Percentiles rank a stretch among this genome's conserved stretches.
Evolutionary conservation across 2,113 vertebrate species (phyloP).

Genomic region (Podocnemis expansa): DNA sequence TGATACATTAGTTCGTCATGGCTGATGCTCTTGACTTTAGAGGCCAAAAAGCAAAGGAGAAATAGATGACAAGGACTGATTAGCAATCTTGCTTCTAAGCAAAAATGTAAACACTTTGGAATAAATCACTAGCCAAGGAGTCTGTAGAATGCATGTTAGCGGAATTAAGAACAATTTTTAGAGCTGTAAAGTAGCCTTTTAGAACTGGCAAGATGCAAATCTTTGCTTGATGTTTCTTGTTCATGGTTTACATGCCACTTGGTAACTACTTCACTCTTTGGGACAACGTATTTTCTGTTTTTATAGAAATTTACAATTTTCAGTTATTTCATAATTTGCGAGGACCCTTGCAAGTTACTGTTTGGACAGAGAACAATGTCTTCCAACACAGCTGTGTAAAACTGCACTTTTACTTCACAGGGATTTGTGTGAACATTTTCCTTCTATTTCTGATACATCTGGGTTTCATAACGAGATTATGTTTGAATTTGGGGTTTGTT

Average conservation of each 20-base stretch:
- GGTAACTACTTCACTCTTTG: neutral
- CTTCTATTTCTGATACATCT: neutral
- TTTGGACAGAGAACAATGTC: neutral
- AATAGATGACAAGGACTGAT: constrained; percentile 71
- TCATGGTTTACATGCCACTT: neutral
- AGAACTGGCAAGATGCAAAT: constrained; percentile 8
- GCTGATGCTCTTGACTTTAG: constrained; percentile 69
- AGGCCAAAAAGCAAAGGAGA: constrained; percentile 68
- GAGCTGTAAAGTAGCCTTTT: constrained; percentile 35
- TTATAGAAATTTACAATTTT: neutral
- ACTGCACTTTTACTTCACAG: neutral
- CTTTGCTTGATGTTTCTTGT: neutral
- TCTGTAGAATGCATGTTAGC: constrained; percentile 19
- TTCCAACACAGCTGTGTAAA: neutral
- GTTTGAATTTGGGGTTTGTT: neutral
- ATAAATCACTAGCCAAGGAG: constrained; percentile 51
- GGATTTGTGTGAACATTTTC: neutral
- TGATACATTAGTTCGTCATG: constrained; percentile 57
- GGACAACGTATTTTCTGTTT: neutral
- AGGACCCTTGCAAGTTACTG: neutral
- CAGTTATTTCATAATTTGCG: neutral
- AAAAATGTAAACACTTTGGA: constrained; percentile 41
- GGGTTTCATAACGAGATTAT: neutral
- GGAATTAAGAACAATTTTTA: constrained; percentile 33
- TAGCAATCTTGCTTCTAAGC: constrained; percentile 49